These are phyloP conservation scores for Morone chrysops DNA, from an alignment of 2,113 vertebrate species.

Conservation along the genomic window DNA sequence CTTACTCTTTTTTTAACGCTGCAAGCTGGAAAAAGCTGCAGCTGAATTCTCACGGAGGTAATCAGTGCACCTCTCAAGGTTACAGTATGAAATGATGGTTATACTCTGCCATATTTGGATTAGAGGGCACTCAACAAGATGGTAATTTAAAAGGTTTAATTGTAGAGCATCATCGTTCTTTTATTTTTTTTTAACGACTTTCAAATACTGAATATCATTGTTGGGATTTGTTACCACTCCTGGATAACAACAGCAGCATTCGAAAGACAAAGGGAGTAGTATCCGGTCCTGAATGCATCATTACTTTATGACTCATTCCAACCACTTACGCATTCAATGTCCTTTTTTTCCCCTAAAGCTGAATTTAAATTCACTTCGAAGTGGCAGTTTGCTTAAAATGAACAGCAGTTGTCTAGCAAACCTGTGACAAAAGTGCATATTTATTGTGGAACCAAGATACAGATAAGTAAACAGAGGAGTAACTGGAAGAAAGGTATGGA, in stretches of 20 bases:
- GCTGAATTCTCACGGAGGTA: constrained; percentile 34
- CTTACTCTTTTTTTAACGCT: constrained; percentile 64
- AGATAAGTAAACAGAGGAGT: not conserved
- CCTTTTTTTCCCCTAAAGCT: not conserved
- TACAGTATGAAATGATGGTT: not conserved
- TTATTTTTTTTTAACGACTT: no score
- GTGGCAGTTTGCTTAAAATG: not conserved
- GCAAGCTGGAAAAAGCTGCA: constrained; percentile 63
- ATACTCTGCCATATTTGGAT: constrained; percentile 8
- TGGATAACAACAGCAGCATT: constrained; percentile 13
- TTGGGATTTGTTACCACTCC: constrained; percentile 1
- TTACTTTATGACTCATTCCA: constrained; percentile 49
- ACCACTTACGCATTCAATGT: constrained; percentile 14
- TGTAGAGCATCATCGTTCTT: not conserved
- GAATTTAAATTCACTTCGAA: not conserved
- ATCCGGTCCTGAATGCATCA: constrained; percentile 25
- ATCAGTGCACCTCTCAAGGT: constrained; percentile 39
- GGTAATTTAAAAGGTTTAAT: not conserved
- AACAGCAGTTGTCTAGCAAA: not conserved
- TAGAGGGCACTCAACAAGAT: constrained; percentile 9
- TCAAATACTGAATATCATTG: not conserved
- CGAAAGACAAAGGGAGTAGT: constrained; percentile 36
- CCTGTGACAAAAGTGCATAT: not conserved
- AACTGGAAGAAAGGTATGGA: not conserved
- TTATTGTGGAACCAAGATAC: not conserved